Evolutionary conservation across 2,797 vertebrate genomes (phyloP).

Genomic region (Sebastolobus alascanus): DNA sequence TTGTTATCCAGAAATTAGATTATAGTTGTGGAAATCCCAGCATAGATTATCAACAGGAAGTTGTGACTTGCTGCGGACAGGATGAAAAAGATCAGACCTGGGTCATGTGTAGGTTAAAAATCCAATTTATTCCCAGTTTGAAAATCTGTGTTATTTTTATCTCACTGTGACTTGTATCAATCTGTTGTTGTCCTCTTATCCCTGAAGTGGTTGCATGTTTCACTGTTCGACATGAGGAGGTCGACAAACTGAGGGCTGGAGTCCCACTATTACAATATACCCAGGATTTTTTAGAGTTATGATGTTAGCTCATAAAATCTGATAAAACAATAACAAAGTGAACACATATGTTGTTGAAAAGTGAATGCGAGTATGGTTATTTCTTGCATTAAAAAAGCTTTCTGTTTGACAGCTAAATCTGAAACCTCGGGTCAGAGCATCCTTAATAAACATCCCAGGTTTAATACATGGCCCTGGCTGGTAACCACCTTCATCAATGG

Average conservation of each 20-base stretch:
- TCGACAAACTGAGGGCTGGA: background rate
- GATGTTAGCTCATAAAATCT: no score
- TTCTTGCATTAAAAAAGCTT: no score
- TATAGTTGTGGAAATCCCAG: background rate
- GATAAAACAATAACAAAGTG: no score
- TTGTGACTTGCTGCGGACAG: conserved; percentile 6
- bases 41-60: conserved; percentile 5
- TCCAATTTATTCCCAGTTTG: background rate
- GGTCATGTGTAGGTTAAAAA: conserved; percentile 28
- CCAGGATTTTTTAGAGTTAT: no score
- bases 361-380: no score
- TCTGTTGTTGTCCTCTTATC: background rate
- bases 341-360: no score
- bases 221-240: background rate
- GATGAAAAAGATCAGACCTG: conserved; percentile 22
- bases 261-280: no score
- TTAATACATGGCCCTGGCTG: no score
- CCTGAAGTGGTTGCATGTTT: background rate
- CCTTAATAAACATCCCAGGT: no score
- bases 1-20: conserved; percentile 40
- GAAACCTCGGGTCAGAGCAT: no score
- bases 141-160: background rate
- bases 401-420: no score
- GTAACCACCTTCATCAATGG: no score
- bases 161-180: background rate